Evolutionary conservation across 2,797 vertebrate species (phyloP).

Genomic region (Tympanoctomys barrerae): DNA sequence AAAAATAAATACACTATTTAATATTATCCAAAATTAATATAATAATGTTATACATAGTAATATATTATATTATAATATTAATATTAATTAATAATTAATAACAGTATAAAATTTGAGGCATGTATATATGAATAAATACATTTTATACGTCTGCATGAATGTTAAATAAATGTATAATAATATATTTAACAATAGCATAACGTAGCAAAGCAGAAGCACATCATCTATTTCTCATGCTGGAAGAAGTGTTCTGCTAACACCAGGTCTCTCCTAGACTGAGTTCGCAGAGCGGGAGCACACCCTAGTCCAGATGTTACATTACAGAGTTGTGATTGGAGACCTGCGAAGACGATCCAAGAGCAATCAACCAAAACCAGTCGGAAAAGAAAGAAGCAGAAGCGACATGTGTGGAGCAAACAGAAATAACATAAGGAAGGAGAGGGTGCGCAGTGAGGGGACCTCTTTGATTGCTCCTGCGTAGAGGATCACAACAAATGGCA

Average conservation of each 20-base stretch:
- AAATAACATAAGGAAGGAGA: too few species aligned
- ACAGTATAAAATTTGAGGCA: not conserved
- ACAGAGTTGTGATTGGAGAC: not conserved
- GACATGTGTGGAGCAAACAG: not conserved
- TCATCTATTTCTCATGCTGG: not conserved
- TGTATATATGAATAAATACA: not conserved
- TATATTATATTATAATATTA: too few species aligned
- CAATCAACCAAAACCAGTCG: not conserved
- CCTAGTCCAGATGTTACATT: not conserved
- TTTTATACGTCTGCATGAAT: not conserved
- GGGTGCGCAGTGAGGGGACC: too few species aligned
- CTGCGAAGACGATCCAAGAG: not conserved
- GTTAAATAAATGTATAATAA: not conserved
- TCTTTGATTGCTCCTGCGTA: too few species aligned
- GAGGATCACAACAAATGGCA: too few species aligned
- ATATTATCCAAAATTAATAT: not conserved
- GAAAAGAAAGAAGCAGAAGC: not conserved
- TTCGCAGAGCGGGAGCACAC: not conserved
- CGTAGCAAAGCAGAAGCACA: not conserved
- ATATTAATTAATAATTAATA: too few species aligned
- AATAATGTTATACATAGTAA: too few species aligned
- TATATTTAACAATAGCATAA: not conserved
- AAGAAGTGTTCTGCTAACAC: not conserved
- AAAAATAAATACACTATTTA: not conserved
- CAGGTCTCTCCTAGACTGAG: not conserved